phyloP scores from a whole-genome alignment of 2,797 vertebrate genomes.

The Peromyscus attwateri region DNA sequence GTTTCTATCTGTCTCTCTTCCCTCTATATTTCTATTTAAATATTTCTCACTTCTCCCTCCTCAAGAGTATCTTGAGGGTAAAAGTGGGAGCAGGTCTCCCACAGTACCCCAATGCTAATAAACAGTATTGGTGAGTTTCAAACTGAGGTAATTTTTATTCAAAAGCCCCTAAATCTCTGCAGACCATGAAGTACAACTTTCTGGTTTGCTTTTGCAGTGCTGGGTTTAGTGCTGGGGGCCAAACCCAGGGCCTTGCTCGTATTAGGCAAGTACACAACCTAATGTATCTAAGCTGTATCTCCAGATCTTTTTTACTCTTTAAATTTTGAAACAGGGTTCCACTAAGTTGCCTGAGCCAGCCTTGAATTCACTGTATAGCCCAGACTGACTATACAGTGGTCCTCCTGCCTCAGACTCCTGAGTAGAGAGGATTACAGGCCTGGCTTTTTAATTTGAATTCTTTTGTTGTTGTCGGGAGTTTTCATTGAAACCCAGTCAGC shows the following conservation, averaged over 20 bases:
- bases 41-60: no score
- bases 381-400: neutral
- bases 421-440: neutral
- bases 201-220: neutral
- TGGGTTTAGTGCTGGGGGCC: neutral
- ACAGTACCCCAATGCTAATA: neutral
- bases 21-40: no score
- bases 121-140: neutral
- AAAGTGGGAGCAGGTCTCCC: no score
- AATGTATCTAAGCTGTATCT: neutral
- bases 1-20: no score
- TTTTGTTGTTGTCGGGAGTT: neutral
- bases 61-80: no score
- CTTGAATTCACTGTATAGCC: neutral
- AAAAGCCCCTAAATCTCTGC: conserved; percentile 6
- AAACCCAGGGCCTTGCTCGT: neutral
- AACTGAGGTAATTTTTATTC: neutral
- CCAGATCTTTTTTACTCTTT: neutral
- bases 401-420: neutral
- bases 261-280: neutral
- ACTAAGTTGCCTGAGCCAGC: neutral
- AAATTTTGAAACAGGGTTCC: neutral
- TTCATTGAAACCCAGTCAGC: neutral
- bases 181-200: neutral
- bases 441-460: neutral